Evolutionary conservation across 1,140 invertebrate species (phyloP).

Genomic region (Conus ventricosus): DNA sequence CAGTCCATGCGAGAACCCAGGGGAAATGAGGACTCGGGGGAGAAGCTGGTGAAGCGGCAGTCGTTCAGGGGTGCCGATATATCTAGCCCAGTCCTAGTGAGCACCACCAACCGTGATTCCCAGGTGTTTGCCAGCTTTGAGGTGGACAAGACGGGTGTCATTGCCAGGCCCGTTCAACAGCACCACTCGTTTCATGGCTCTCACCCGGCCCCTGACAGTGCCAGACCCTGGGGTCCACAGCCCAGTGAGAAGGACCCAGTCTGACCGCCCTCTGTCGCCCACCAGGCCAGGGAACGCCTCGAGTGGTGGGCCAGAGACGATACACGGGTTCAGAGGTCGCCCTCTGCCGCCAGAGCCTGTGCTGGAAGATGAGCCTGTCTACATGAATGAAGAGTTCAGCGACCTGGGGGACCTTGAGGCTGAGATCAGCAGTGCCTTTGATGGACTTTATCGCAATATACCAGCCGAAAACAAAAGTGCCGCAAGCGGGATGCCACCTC

Average conservation of each 20-base stretch:
- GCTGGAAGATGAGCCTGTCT: slow-evolving; percentile 19
- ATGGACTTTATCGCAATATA: background rate
- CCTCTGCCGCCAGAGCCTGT: slow-evolving; percentile 32
- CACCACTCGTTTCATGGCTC: background rate
- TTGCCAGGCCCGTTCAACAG: slow-evolving; percentile 20
- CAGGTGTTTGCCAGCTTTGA: slow-evolving; percentile 48
- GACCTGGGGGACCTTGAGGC: slow-evolving; percentile 32
- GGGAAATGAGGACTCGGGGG: background rate
- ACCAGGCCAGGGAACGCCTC: background rate
- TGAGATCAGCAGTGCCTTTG: slow-evolving; percentile 30
- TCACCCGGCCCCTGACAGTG: background rate
- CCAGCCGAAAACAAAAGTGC: background rate
- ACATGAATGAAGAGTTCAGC: slow-evolving; percentile 28
- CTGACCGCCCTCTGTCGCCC: slow-evolving; percentile 28
- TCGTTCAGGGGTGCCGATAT: slow-evolving; percentile 48
- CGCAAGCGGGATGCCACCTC: background rate
- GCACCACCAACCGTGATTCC: slow-evolving; percentile 57
- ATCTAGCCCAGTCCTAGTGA: slow-evolving; percentile 51
- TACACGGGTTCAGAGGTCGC: background rate
- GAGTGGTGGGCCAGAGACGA: background rate
- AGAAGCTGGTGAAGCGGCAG: slow-evolving; percentile 42
- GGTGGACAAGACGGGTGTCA: slow-evolving; percentile 38
- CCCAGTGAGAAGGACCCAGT: slow-evolving; percentile 41
- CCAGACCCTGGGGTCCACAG: background rate
- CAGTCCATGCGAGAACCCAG: slow-evolving; percentile 31